Percentiles rank a stretch among this genome's conserved stretches.
Conservation (phyloP, 1,140 invertebrate genomes). For the Aporrectodea caliginosa region DNA sequence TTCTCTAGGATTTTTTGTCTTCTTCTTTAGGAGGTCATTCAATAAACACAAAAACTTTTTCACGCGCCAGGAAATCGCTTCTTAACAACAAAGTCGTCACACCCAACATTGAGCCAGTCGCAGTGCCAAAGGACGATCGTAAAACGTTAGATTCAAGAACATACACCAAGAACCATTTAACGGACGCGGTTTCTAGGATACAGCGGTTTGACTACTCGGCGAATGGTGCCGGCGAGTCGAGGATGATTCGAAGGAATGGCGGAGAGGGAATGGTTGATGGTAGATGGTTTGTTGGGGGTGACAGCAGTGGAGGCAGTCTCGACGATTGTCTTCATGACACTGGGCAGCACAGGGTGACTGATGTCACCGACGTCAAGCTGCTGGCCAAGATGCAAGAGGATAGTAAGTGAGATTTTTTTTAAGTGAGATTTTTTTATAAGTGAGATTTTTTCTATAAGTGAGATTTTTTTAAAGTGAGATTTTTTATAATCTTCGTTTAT, state of each 20-base stretch:
- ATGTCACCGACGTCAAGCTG: not conserved
- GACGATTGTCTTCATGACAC: not conserved
- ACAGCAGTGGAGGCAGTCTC: not conserved
- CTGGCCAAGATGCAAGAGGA: not conserved
- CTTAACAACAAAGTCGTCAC: not conserved
- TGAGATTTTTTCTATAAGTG: too few species aligned
- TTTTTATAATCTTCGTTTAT: too few species aligned
- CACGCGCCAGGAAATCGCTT: not conserved
- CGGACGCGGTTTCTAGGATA: not conserved
- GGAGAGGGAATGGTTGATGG: too few species aligned
- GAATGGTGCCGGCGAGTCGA: too few species aligned
- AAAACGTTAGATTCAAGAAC: too few species aligned
- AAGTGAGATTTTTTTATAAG: too few species aligned
- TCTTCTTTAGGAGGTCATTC: not conserved
- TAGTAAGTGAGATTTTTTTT: not conserved
- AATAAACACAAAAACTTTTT: not conserved
- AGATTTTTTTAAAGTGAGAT: too few species aligned
- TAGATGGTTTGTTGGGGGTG: not conserved
- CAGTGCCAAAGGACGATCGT: not conserved
- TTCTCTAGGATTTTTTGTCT: not conserved
- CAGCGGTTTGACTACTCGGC: not conserved
- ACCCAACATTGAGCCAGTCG: too few species aligned
- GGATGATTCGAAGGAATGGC: too few species aligned
- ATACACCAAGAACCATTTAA: not conserved
- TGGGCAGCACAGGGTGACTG: not conserved